Evolutionary conservation across 2,113 vertebrate species (phyloP).

Genomic region (Rhinopomastus cyanomelas): DNA sequence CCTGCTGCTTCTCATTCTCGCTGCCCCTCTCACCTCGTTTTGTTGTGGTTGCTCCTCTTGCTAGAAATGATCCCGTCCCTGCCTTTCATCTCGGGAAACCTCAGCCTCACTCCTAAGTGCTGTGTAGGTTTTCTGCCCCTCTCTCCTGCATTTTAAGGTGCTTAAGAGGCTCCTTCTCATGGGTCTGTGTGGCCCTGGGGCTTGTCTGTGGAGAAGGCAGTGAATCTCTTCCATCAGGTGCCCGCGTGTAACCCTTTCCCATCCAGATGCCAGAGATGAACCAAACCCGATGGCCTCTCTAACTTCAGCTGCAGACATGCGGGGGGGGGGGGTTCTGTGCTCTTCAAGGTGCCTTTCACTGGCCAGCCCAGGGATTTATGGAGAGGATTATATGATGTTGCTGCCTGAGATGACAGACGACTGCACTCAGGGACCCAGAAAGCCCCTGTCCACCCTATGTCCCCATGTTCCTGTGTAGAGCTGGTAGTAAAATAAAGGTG

Average conservation of each 20-base stretch:
- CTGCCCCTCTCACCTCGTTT: no score
- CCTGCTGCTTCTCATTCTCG: no score
- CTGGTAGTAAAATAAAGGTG: no score
- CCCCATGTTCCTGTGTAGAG: neutral
- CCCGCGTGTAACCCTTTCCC: neutral
- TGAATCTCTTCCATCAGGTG: neutral
- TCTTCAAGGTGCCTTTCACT: neutral
- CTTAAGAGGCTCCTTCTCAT: no score
- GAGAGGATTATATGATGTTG: slow-evolving; percentile 19
- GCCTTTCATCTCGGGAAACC: no score
- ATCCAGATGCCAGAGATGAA: neutral
- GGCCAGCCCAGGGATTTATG: slow-evolving; percentile 24
- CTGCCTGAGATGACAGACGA: neutral
- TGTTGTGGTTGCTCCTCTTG: no score
- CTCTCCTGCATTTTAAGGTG: no score
- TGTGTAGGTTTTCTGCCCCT: no score
- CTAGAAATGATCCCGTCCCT: no score
- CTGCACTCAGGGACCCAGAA: neutral
- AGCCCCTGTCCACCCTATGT: neutral
- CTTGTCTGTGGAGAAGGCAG: no score
- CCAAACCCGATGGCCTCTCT: neutral
- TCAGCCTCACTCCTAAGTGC: no score
- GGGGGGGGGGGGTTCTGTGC: neutral
- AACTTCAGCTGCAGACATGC: neutral
- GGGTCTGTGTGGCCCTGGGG: no score